Base-by-base conservation (phyloP, 1,140 invertebrate species). In the Cotesia vestalis region DNA sequence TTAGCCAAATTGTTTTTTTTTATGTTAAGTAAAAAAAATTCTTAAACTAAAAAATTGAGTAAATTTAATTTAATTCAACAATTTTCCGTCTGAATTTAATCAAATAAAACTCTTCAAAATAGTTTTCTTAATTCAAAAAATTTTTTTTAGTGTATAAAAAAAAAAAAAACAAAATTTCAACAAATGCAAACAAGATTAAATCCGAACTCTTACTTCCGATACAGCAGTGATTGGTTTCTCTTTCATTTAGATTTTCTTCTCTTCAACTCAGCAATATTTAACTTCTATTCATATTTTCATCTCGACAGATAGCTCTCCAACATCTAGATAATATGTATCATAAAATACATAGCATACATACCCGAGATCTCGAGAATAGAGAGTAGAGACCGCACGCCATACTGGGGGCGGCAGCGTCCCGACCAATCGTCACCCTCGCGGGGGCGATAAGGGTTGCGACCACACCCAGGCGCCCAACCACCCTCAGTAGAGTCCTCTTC, bases 371-470 rank as follows among this genome's bases (percentile, higher is more conserved):
- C 38, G 67, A 17, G 34, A 61, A 36, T 20, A 52, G 52, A 61
- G 34, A 61, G 52, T 20, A 52, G 52, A 61, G 66, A 73, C 63
- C 66, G 73, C 75, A 77, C 84, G 84, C 84, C 84, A 86, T 86
- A 80, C 80, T 84, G 81, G 79, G 74, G 84, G 84, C 84, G 84
- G 83, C 80, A 75, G 73, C 73, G 59, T 64, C 62, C 67, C 72
- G 73, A 72, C 84, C 82, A 85, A 85, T 84, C 78, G 76, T 74
- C 74, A 72, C 36, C 12, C 53, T 55, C 35, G 77, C 80, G 80
- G 77, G 81, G 82, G 82, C 82, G 82, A 69, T 75, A 72, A 71
- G 74, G 71, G 68, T 66, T 73, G 55, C 71, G 73, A 71, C 78
- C 76, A 77, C 80, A 78, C 71, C 84, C 83, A 83, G 82, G 80